Base-by-base conservation (phyloP, 2,797 vertebrate species). In the Chloroceryle inda region DNA sequence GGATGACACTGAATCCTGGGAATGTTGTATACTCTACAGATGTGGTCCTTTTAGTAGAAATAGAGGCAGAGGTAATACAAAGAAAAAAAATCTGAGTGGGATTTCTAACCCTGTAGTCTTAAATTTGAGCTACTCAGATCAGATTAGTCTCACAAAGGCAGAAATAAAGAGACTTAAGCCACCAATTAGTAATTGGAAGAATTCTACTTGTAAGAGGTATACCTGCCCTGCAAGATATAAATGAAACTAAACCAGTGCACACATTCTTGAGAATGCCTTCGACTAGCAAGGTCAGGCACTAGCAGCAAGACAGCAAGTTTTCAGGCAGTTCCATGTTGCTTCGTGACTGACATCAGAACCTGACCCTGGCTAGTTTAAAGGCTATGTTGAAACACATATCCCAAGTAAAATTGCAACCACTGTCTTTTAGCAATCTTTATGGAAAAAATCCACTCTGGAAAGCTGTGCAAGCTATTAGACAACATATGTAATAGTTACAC, bases 231-330 rank as follows among this genome's bases (percentile, higher is more conserved):
- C 19, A 26, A 68, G 44, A 47, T 14, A 37, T 12, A 69, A 19
- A 63, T 13, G n/a, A 71, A 74, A 47, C 14, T 15, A 49, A 85
- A 26, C 4, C 61, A 77, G 19, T 5, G 27, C 22, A 68, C 31
- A 10, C 1, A 23, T 31, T 10, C 38, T 9, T 71, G 56, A 56
- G n/a, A 88, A 38, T 19, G 18, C 22, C 49, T 73, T 40, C 19
- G 18, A n/a, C 38, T 20, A 21, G 35, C 42, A 49, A 79, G 55
- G 59, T 61, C 50, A 59, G 23, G 42, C 19, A 26, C 5, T 8
- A 64, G 47, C 0, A 5, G 6, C 2, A 1, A 35, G 38, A 49
- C 35, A 44, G 44, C 31, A 58, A 44, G 33, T 6, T 63, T 45
- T 13, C 73, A 73, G 77, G 29, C 6, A 1, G 35, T 21, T 74